phyloP scores from a whole-genome alignment of 2,888 invertebrate species.

The Zaprionus obscuricornis region DNA sequence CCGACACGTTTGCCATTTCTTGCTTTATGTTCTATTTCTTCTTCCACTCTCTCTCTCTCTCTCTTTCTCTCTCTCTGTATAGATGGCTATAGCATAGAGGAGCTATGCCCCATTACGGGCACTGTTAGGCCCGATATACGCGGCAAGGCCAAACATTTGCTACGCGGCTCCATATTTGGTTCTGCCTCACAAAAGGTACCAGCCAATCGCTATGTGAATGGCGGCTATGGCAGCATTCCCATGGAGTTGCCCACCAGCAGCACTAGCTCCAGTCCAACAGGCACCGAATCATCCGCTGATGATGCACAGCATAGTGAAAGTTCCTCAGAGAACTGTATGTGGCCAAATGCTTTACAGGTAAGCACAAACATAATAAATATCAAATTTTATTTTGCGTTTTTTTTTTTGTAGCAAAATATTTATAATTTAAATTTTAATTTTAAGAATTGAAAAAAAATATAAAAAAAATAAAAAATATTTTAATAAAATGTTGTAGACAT shows the following conservation, averaged over 20 bases:
- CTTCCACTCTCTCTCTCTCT: background rate
- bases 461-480: no score
- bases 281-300: conserved; percentile 33
- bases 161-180: conserved; percentile 81
- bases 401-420: no score
- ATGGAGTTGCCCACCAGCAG: conserved; percentile 39
- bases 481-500: no score
- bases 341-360: conserved; percentile 92
- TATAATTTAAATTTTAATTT: no score
- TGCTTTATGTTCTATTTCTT: conserved; percentile 33
- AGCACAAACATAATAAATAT: conserved; percentile 32
- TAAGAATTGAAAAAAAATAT: no score
- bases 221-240: conserved; percentile 56
- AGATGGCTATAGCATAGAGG: conserved; percentile 82
- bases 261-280: conserved; percentile 39
- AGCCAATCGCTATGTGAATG: conserved; percentile 76
- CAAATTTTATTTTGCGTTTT: background rate
- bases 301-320: conserved; percentile 54
- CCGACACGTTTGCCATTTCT: conserved; percentile 48
- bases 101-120: conserved; percentile 75
- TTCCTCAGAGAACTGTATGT: conserved; percentile 85
- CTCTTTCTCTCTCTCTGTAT: conserved; percentile 33
- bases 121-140: conserved; percentile 64
- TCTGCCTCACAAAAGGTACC: conserved; percentile 74
- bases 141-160: conserved; percentile 76